Conservation (phyloP, 92 coral and sea anemone species). For the Porites evermanni region DNA sequence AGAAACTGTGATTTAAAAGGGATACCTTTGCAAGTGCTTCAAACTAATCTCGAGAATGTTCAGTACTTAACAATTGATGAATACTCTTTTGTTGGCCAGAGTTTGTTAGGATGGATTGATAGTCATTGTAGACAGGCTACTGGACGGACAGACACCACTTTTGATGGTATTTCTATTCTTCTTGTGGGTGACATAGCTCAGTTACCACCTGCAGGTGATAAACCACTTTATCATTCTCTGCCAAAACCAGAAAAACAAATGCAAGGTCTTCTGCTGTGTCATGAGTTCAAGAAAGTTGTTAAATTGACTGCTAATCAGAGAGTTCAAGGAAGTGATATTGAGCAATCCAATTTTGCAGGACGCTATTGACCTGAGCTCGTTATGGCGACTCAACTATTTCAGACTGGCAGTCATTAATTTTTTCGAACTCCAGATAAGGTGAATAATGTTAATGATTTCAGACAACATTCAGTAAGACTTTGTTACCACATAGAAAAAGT, state of each 20-base stretch:
- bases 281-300: conserved; percentile 34
- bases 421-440: not conserved
- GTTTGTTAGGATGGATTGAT: conserved; percentile 41
- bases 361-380: conserved; percentile 42
- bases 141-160: conserved; percentile 30
- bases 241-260: conserved; percentile 32
- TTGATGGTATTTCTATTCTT: conserved; percentile 48
- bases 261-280: conserved; percentile 26
- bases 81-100: conserved; percentile 37
- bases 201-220: not conserved
- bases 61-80: conserved; percentile 31
- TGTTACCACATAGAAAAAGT: conserved; percentile 11
- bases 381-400: conserved; percentile 52
- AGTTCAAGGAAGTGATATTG: conserved; percentile 29
- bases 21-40: conserved; percentile 40
- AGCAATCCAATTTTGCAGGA: conserved; percentile 41
- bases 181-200: conserved; percentile 50
- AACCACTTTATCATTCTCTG: conserved; percentile 41
- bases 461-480: conserved; percentile 31
- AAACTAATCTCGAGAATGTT: conserved; percentile 20
- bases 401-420: conserved; percentile 51
- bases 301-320: conserved; percentile 39
- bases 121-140: conserved; percentile 44
- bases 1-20: conserved; percentile 37
- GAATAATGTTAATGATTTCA: conserved; percentile 38